A percentile compares a stretch with the other conserved stretches of the same genome.
Conservation (phyloP, 2,113 vertebrate species). For the Rousettus leschenaultii region DNA sequence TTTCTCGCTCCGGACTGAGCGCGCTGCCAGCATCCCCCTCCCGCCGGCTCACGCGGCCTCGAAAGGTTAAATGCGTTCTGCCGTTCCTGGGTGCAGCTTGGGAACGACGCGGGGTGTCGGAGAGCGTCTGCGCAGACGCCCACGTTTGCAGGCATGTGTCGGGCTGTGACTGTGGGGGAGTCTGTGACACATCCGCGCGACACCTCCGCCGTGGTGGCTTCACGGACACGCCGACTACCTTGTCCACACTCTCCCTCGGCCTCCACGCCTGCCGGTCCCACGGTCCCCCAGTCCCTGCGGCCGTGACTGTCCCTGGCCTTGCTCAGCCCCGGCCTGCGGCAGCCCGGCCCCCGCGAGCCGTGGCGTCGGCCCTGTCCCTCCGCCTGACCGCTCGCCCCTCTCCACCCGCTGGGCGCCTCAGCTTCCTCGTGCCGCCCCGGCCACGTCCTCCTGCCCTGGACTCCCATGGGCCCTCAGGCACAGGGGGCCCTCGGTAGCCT, state of each 20-base stretch:
- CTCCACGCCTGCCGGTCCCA: rapidly evolving
- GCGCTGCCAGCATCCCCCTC: background rate
- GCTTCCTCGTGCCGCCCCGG: background rate
- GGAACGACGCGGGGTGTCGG: background rate
- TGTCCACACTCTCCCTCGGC: rapidly evolving
- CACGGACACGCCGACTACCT: rapidly evolving
- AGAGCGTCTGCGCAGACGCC: rapidly evolving
- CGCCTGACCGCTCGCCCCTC: rapidly evolving
- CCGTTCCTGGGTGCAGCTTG: background rate
- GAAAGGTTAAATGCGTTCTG: background rate
- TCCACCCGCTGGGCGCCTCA: background rate
- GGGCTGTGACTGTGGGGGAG: background rate
- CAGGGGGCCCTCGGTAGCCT: rapidly evolving
- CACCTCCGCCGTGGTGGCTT: background rate
- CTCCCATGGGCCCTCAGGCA: background rate
- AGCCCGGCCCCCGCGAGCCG: background rate
- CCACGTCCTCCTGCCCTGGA: rapidly evolving
- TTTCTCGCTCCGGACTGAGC: background rate
- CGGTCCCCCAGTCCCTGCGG: background rate
- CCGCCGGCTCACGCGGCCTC: background rate
- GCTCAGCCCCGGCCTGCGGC: background rate
- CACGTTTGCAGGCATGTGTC: rapidly evolving
- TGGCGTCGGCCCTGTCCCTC: background rate
- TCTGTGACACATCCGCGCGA: rapidly evolving
- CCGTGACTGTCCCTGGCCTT: background rate